Conservation (phyloP, 2,888 invertebrate species). For the Diploptera punctata region DNA sequence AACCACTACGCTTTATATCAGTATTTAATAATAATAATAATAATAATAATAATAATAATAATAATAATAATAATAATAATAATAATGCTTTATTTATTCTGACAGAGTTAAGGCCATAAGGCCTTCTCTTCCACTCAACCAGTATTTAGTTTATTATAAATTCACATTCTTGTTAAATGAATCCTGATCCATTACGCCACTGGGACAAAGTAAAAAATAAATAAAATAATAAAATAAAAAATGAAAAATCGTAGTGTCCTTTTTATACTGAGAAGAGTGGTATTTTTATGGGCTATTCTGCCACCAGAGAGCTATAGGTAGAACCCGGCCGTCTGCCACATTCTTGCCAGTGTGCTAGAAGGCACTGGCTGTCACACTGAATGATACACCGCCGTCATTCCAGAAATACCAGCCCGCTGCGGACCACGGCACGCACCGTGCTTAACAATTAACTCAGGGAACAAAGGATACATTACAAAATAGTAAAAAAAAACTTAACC, state of each 20-base stretch:
- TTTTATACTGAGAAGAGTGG: constrained; percentile 12
- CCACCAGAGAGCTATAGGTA: constrained; percentile 14
- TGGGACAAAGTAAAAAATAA: neutral
- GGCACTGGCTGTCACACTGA: constrained; percentile 13
- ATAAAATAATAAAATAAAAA: neutral
- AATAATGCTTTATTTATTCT: too few relatives aligned
- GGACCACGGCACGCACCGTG: constrained; percentile 14
- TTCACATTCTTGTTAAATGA: too few relatives aligned
- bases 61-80: too few relatives aligned
- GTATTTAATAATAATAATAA: too few relatives aligned
- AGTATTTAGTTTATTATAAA: too few relatives aligned
- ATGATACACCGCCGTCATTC: constrained; percentile 18
- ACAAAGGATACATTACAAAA: constrained; percentile 26
- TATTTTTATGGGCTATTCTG: constrained; percentile 32
- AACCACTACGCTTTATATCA: too few relatives aligned
- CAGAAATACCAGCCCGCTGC: constrained; percentile 13
- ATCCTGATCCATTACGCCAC: too few relatives aligned
- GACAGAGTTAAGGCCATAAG: too few relatives aligned
- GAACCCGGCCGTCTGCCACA: constrained; percentile 13
- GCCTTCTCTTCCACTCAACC: too few relatives aligned
- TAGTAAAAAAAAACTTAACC: neutral
- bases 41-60: too few relatives aligned
- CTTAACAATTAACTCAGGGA: constrained; percentile 15
- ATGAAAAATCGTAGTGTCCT: neutral
- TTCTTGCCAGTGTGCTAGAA: constrained; percentile 16